Evolutionary conservation across 2,888 invertebrate species (phyloP).

Genomic region (Spisula solida): DNA sequence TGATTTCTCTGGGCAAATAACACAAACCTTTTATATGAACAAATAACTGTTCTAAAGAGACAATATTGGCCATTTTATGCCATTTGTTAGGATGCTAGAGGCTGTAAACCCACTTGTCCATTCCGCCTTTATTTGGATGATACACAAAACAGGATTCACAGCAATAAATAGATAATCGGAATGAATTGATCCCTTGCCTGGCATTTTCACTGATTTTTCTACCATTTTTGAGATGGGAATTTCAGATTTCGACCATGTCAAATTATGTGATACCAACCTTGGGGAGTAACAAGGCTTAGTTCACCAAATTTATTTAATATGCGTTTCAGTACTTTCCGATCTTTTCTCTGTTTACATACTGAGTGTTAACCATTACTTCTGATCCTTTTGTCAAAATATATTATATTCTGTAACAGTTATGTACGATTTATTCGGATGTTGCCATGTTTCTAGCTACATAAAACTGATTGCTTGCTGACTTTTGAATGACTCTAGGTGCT

Average conservation of each 20-base stretch:
- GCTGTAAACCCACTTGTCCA: conserved; percentile 64
- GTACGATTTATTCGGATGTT: background rate
- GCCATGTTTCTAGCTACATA: conserved; percentile 13
- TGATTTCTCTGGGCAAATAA: conserved; percentile 53
- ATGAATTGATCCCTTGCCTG: conserved; percentile 58
- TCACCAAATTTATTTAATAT: background rate
- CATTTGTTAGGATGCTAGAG: conserved; percentile 56
- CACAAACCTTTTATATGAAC: conserved; percentile 65
- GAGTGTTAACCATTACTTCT: background rate
- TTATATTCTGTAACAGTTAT: background rate
- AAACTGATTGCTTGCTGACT: conserved; percentile 27
- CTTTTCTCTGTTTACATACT: background rate
- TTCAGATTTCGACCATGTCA: background rate
- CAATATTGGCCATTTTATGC: conserved; percentile 69
- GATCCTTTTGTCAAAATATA: background rate
- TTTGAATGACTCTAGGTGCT: conserved; percentile 16
- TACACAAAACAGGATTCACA: conserved; percentile 67
- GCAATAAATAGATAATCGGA: conserved; percentile 70
- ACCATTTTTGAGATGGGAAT: conserved; percentile 9
- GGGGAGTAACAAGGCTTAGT: background rate
- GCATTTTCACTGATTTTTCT: conserved; percentile 24
- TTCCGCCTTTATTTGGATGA: conserved; percentile 70
- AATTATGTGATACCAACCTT: background rate
- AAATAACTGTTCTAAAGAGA: conserved; percentile 69
- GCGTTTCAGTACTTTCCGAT: background rate